Evolutionary conservation across 2,797 vertebrate species (phyloP).

Genomic region (Eutrigla gurnardus): DNA sequence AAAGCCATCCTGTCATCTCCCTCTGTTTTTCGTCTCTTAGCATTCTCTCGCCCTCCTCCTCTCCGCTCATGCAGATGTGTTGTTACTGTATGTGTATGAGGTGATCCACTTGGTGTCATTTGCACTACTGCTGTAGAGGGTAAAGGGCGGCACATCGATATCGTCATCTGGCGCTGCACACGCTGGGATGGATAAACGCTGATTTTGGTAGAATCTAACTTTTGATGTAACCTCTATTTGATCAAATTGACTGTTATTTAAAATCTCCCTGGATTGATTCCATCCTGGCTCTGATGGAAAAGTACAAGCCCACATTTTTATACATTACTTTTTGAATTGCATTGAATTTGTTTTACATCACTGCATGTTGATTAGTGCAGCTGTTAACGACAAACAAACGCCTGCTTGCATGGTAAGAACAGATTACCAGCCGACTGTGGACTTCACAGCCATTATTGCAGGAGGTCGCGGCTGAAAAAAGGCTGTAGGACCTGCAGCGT

Average conservation of each 20-base stretch:
- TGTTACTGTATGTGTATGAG: slow-evolving; percentile 85
- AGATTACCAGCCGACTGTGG: not conserved
- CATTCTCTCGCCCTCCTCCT: slow-evolving; percentile 16
- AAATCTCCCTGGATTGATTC: not conserved
- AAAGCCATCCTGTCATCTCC: slow-evolving; percentile 21
- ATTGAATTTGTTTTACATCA: not conserved
- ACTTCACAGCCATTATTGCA: slow-evolving; percentile 1
- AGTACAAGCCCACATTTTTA: not conserved
- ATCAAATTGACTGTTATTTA: slow-evolving; percentile 4
- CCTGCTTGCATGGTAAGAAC: not conserved
- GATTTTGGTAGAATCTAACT: slow-evolving; percentile 29
- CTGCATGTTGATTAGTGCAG: not conserved
- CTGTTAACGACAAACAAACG: slow-evolving; percentile 5
- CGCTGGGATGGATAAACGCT: slow-evolving; percentile 27
- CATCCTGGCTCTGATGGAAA: not conserved
- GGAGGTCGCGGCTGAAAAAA: slow-evolving; percentile 12
- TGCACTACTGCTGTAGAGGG: slow-evolving; percentile 89
- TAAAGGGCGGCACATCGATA: slow-evolving; percentile 25
- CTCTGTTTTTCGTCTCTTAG: slow-evolving; percentile 58
- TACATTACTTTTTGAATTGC: slow-evolving; percentile 6
- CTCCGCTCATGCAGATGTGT: slow-evolving; percentile 25
- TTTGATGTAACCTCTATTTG: slow-evolving; percentile 12
- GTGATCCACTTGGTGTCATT: slow-evolving; percentile 88
- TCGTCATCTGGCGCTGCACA: slow-evolving; percentile 44
- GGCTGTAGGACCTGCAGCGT: slow-evolving; percentile 6